Evolutionary conservation across 1,140 invertebrate genomes (phyloP), one percentile per base, ranked within the genome.

Genomic region (Riptortus pedestris): DNA sequence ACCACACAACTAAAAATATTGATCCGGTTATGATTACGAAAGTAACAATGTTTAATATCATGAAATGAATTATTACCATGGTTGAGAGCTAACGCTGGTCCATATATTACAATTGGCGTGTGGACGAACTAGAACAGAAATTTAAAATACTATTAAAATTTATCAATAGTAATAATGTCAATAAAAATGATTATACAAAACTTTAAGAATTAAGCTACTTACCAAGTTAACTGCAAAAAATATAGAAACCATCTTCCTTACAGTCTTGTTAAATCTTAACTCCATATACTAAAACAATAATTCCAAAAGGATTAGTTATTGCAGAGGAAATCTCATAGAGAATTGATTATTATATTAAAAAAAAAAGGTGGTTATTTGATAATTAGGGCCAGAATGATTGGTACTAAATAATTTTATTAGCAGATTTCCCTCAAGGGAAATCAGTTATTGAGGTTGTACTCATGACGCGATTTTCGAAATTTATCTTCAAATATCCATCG

Each of bases 191-290:
- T 20, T 9, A 20, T n/a, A 1, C 18, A 20, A 18, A 47, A 18
- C 20, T 45, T 2, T 83, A 60, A 43, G 59, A 52, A 22, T 57
- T 24, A 66, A 60, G 45, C 11, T 22, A 71, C 72, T 78, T 74
- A 84, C 81, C 77, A 83, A 80, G 69, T 83, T 79, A 4, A 87
- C 73, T 0, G 81, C 79, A 70, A 82, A 88, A 47, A 86, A 77
- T 45, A 80, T 77, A 0, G 85, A 86, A 0, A 80, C 84, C 9
- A 86, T 69, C 2, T 78, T 71, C 45, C 84, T 74, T 0, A 86
- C 80, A 0, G 78, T 72, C 64, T 78, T 78, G 55, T 81, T 74
- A 71, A 87, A 89, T 60, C 86, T 74, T 11, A 82, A 68, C 64
- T 86, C 82, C 45, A 91, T 74, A 73, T 90, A 91, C 80, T 82